Evolutionary conservation across 2,888 invertebrate species (phyloP).

Genomic region (Brenthis daphne): DNA sequence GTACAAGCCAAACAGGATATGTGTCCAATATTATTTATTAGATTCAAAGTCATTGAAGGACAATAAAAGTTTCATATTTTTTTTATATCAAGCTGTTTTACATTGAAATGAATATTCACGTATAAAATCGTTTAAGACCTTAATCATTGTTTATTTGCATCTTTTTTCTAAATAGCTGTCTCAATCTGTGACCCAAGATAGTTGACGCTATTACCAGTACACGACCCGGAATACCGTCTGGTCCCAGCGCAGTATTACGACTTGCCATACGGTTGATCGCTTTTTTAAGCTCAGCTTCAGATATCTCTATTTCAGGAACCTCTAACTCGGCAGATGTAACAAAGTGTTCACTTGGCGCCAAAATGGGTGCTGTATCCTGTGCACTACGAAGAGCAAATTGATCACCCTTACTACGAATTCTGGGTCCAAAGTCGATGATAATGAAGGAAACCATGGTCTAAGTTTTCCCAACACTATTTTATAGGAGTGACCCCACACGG

Average conservation of each 20-base stretch:
- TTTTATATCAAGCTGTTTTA: too few species aligned
- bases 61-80: too few species aligned
- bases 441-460: slow-evolving; percentile 32
- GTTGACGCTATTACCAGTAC: slow-evolving; percentile 19
- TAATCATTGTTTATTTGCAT: slow-evolving; percentile 43
- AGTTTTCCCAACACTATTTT: slow-evolving; percentile 32
- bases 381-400: background rate
- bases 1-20: too few species aligned
- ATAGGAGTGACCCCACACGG: slow-evolving; percentile 36
- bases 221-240: slow-evolving; percentile 29
- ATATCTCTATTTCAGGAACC: background rate
- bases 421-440: slow-evolving; percentile 33
- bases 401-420: slow-evolving; percentile 9
- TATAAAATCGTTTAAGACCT: too few species aligned
- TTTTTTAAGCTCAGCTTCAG: background rate
- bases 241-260: slow-evolving; percentile 29
- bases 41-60: too few species aligned
- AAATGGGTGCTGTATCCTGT: too few species aligned
- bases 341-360: too few species aligned
- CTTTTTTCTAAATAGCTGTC: slow-evolving; percentile 40
- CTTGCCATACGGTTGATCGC: slow-evolving; percentile 9
- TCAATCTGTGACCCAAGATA: slow-evolving; percentile 17
- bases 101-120: too few species aligned
- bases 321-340: too few species aligned
- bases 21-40: too few species aligned